A percentile compares a stretch with the other conserved stretches of the same genome.
These are phyloP conservation scores for Celastrina argiolus DNA, from an alignment of 2,888 invertebrate genomes.

Conservation along the genomic window DNA sequence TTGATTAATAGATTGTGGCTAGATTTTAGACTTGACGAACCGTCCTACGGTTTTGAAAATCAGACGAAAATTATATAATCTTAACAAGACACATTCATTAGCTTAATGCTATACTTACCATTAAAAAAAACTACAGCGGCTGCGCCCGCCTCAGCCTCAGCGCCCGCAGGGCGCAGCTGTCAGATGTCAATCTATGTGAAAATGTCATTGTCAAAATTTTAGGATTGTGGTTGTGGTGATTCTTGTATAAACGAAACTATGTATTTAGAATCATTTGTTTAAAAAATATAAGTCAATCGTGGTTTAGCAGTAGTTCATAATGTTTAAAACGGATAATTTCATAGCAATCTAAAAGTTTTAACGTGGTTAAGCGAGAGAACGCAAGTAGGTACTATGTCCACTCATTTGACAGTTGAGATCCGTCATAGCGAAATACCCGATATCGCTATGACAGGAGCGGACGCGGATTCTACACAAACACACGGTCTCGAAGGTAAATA, in stretches of 20 bases:
- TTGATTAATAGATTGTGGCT: too few relatives aligned
- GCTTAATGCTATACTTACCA: too few relatives aligned
- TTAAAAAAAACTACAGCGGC: too few relatives aligned
- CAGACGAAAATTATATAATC: too few relatives aligned
- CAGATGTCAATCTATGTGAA: not conserved
- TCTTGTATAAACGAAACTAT: not conserved
- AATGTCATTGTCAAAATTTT: not conserved
- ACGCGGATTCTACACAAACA: constrained; percentile 64
- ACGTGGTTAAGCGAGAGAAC: not conserved
- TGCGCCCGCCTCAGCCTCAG: too few relatives aligned
- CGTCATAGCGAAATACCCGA: constrained; percentile 36
- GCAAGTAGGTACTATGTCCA: constrained; percentile 35
- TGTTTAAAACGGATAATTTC: not conserved
- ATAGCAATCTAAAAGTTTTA: not conserved
- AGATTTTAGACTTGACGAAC: too few relatives aligned
- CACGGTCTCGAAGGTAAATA: constrained; percentile 66
- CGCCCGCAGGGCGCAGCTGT: not conserved
- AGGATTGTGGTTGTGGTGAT: not conserved
- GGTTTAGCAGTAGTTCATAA: not conserved
- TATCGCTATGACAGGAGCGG: constrained; percentile 56
- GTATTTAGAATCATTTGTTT: not conserved
- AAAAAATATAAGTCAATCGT: not conserved
- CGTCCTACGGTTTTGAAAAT: too few relatives aligned
- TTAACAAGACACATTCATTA: too few relatives aligned
- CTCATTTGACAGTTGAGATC: constrained; percentile 57